Percentiles rank a stretch among this genome's conserved stretches.
Evolutionary conservation across 2,797 vertebrate genomes (phyloP).

Genomic region (Aulostomus chinensis): DNA sequence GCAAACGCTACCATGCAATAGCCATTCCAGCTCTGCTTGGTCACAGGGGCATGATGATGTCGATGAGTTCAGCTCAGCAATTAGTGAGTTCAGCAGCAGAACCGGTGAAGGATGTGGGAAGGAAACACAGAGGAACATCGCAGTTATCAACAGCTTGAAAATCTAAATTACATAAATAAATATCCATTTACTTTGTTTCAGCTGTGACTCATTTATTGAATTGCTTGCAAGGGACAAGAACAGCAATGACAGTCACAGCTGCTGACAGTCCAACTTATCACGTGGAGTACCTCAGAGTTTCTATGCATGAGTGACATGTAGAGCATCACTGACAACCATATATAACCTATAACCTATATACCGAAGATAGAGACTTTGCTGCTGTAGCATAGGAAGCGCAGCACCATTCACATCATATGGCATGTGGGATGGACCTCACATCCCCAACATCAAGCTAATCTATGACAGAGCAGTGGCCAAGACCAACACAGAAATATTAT

Average conservation of each 20-base stretch:
- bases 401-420: too few relatives aligned
- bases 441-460: slow-evolving; percentile 6
- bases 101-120: slow-evolving; percentile 13
- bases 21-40: slow-evolving; percentile 25
- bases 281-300: too few relatives aligned
- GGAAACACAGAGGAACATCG: slow-evolving; percentile 4
- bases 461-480: slow-evolving; percentile 4
- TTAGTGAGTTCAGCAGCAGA: slow-evolving; percentile 36
- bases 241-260: slow-evolving; percentile 24
- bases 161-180: too few relatives aligned
- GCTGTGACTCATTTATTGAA: slow-evolving; percentile 33
- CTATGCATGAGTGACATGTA: too few relatives aligned
- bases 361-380: too few relatives aligned
- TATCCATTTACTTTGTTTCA: slow-evolving; percentile 16
- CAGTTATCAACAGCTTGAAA: slow-evolving; percentile 1
- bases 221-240: slow-evolving; percentile 33
- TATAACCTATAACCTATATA: too few relatives aligned
- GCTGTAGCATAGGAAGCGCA: too few relatives aligned
- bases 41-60: slow-evolving; percentile 21
- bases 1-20: slow-evolving; percentile 14
- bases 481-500: slow-evolving; percentile 21
- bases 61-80: slow-evolving; percentile 33
- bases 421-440: not conserved
- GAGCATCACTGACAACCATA: too few relatives aligned
- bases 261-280: too few relatives aligned